Evolutionary conservation across 2,113 vertebrate genomes (phyloP).

Genomic region (Dissostichus mawsoni): DNA sequence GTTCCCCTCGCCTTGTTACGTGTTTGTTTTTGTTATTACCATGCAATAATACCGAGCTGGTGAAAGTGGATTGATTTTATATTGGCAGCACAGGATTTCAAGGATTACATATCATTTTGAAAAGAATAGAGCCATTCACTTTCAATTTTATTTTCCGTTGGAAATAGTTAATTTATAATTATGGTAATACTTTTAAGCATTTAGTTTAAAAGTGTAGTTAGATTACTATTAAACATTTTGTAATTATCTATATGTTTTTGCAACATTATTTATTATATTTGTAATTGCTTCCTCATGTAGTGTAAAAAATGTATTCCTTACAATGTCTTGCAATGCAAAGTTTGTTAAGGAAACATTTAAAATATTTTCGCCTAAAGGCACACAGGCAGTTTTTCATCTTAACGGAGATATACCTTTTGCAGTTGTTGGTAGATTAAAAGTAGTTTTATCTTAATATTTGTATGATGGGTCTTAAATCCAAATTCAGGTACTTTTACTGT

Average conservation of each 20-base stretch:
- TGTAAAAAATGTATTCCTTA: not conserved
- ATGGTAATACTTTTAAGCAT: not conserved
- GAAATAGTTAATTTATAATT: not conserved
- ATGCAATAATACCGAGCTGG: slow-evolving; percentile 69
- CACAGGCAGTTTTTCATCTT: not conserved
- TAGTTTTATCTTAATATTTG: slow-evolving; percentile 5
- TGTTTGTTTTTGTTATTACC: slow-evolving; percentile 84
- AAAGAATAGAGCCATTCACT: slow-evolving; percentile 18
- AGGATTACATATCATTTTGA: slow-evolving; percentile 29
- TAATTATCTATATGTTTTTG: not conserved
- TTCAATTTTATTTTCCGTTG: slow-evolving; percentile 8
- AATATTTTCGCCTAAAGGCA: slow-evolving; percentile 9
- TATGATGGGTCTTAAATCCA: slow-evolving; percentile 23
- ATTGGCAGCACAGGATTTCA: slow-evolving; percentile 51
- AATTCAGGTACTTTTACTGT: slow-evolving; percentile 10
- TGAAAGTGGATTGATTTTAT: slow-evolving; percentile 69
- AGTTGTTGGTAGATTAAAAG: not conserved
- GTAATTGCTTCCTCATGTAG: not conserved
- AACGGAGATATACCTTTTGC: not conserved
- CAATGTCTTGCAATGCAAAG: not conserved
- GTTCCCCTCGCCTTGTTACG: slow-evolving; percentile 74
- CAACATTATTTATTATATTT: not conserved
- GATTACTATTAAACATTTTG: not conserved
- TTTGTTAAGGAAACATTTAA: not conserved
- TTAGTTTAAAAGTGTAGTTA: not conserved